phyloP scores from a whole-genome alignment of 2,888 invertebrate genomes.

The Zhengitettix transpicula region DNA sequence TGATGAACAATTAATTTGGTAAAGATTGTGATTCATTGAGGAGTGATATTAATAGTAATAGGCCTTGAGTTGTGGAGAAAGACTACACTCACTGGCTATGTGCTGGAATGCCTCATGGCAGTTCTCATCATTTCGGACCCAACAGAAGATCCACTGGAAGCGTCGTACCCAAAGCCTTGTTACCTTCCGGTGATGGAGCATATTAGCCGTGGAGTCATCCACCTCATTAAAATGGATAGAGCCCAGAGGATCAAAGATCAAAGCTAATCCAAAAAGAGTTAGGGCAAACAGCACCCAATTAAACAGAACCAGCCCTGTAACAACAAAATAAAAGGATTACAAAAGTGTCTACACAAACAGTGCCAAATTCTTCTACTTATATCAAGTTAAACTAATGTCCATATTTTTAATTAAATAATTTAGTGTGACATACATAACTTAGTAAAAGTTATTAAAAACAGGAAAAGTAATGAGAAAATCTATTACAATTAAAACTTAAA shows the following conservation, averaged over 20 bases:
- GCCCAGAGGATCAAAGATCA: conserved; percentile 72
- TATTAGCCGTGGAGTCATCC: conserved; percentile 43
- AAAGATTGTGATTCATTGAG: too few species aligned
- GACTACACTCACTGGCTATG: conserved; percentile 43
- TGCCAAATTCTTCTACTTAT: too few species aligned
- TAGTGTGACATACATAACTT: too few species aligned
- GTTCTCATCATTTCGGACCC: conserved; percentile 52
- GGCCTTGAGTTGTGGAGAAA: background rate
- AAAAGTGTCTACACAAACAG: too few species aligned
- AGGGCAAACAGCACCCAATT: conserved; percentile 65
- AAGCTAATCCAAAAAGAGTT: conserved; percentile 54
- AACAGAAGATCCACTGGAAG: conserved; percentile 58
- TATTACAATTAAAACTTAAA: too few species aligned
- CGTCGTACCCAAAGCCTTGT: conserved; percentile 57
- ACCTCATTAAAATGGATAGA: conserved; percentile 32
- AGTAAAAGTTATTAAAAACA: too few species aligned
- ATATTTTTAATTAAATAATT: too few species aligned
- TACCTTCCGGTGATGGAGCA: conserved; percentile 48
- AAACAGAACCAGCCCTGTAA: conserved; percentile 55
- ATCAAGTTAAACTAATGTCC: too few species aligned
- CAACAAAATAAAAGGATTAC: too few species aligned
- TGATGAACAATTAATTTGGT: too few species aligned
- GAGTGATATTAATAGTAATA: too few species aligned
- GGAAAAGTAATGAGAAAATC: too few species aligned
- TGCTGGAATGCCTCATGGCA: conserved; percentile 64